Conservation (phyloP, 2,888 invertebrate genomes). For the Lasius platythorax region DNA sequence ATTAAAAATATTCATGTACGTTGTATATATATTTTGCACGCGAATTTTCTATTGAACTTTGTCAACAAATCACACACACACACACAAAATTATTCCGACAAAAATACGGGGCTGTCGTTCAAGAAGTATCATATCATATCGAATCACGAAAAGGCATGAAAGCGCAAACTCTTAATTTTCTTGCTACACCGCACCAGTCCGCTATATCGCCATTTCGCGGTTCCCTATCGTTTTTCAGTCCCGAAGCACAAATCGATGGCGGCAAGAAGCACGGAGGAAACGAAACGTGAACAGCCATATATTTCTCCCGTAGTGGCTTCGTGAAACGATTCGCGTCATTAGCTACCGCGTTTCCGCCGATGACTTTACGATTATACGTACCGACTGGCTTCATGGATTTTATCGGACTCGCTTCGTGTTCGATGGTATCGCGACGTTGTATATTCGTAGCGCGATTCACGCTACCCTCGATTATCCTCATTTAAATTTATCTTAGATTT, state of each 20-base stretch:
- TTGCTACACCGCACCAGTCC: conserved; percentile 62
- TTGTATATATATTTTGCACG: not conserved
- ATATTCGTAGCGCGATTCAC: not conserved
- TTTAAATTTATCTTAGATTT: conserved; percentile 5
- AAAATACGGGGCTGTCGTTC: not conserved
- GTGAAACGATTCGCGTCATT: conserved; percentile 64
- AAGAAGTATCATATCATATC: not conserved
- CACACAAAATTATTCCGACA: not conserved
- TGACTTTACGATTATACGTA: conserved; percentile 49
- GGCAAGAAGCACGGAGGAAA: conserved; percentile 45
- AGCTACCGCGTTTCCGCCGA: conserved; percentile 48
- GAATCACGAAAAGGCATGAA: conserved; percentile 48
- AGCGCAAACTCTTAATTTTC: conserved; percentile 68
- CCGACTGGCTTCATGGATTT: conserved; percentile 43
- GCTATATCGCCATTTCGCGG: conserved; percentile 58
- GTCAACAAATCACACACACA: not conserved
- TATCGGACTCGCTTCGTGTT: conserved; percentile 40
- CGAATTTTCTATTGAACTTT: not conserved
- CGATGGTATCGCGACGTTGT: not conserved
- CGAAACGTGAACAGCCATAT: conserved; percentile 34
- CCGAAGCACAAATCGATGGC: conserved; percentile 42
- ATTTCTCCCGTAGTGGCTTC: conserved; percentile 31
- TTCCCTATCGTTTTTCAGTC: conserved; percentile 68
- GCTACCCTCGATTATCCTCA: not conserved
- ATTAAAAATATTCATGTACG: not conserved